Evolutionary conservation across 2,797 vertebrate genomes (phyloP), one percentile per base, ranked within the genome.

Genomic region (Cirrhinus molitorella): DNA sequence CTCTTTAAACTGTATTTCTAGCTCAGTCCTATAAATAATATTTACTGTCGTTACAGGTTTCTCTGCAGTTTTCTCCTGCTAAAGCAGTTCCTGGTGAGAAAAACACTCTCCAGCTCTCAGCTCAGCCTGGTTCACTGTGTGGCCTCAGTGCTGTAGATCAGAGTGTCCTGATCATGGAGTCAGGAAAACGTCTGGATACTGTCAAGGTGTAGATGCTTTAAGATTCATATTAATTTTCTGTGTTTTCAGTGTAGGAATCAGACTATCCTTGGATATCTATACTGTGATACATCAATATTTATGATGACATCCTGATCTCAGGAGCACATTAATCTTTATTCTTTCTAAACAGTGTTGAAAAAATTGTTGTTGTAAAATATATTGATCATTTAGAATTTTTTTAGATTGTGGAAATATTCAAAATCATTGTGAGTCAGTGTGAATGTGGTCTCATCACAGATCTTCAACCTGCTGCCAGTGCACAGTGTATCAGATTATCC

Each of bases 91-190:
- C 97, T 0, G 93, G 93, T 67, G 96, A 96, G 2, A 3, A 80
- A 0, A 87, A 87, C 68, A 87, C 11, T 1, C 87, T 99, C 61
- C 86, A 73, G 5, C 12, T 98, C 40, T 88, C 3, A 0, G 90
- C 95, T 0, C 87, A 92, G 3, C 92, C 94, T 0, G 80, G 88
- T 8, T 97, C 97, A 37, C 88, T 98, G 57, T 98, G 97, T 53
- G 96, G 95, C 0, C 76, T 98, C 28, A 94, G 93, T 0, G 94
- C 92, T 0, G 91, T 97, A 14, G 97, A 98, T 89, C 91, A 96
- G 85, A 98, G 96, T 0, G 91, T 98, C 79, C 91, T 95, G 61
- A 91, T 97, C 51, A 74, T 94, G 90, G 95, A 92, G 4, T 90
- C 95, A 0, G 94, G 94, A 67, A 86, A 92, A 0, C 92, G 92